Percentiles rank a stretch among this genome's conserved stretches.
Evolutionary conservation across 1,140 invertebrate genomes (phyloP).

Genomic region (Nylanderia fulva): DNA sequence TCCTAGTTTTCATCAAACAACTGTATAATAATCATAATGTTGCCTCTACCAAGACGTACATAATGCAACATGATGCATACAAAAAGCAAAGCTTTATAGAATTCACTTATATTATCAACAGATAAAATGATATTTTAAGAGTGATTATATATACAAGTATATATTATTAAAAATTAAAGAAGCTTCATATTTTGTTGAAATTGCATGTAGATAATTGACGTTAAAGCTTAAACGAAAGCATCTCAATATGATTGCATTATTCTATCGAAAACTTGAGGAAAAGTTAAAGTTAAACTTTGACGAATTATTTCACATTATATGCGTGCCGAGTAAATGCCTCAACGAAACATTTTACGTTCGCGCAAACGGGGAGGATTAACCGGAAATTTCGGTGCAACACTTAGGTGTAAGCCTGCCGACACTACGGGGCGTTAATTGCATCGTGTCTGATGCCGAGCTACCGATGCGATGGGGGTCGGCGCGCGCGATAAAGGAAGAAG

Average conservation of each 20-base stretch:
- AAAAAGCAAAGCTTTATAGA: neutral
- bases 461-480: slow-evolving; percentile 11
- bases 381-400: slow-evolving; percentile 49
- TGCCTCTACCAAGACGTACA: neutral
- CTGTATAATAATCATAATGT: slow-evolving; percentile 28
- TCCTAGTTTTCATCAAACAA: slow-evolving; percentile 71
- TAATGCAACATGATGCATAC: neutral
- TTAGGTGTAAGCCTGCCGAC: slow-evolving; percentile 9
- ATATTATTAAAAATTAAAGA: neutral
- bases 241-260: neutral
- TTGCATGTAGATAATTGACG: neutral
- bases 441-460: slow-evolving; percentile 39
- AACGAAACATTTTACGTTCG: slow-evolving; percentile 21
- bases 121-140: neutral
- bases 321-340: slow-evolving; percentile 47
- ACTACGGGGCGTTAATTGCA: slow-evolving; percentile 50
- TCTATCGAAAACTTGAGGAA: neutral
- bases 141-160: neutral
- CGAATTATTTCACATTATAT: slow-evolving; percentile 49
- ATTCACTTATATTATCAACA: neutral
- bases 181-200: no score
- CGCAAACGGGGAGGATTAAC: slow-evolving; percentile 34
- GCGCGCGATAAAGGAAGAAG: slow-evolving; percentile 50
- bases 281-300: slow-evolving; percentile 17
- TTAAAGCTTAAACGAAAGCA: neutral